These are phyloP conservation scores for Paramuricea clavata DNA, from an alignment of 92 coral and sea anemone genomes.

Conservation along the genomic window DNA sequence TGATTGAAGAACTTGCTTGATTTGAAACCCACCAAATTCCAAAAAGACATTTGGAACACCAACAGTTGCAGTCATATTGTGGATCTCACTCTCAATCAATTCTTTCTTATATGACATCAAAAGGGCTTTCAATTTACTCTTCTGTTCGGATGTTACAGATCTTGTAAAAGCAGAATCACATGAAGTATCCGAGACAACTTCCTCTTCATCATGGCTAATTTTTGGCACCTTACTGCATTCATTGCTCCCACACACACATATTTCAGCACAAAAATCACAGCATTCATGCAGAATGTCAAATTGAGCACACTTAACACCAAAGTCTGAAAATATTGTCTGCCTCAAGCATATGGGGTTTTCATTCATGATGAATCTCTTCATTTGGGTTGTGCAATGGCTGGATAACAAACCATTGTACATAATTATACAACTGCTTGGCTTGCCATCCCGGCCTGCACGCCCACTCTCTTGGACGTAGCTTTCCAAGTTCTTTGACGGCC, in stretches of 20 bases:
- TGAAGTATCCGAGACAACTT: not conserved
- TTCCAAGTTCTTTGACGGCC: conserved; percentile 22
- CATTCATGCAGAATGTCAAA: conserved; percentile 47
- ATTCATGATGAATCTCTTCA: conserved; percentile 16
- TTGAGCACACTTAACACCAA: not conserved
- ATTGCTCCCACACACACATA: conserved; percentile 48
- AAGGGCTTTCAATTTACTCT: conserved; percentile 18
- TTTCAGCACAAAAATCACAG: conserved; percentile 53
- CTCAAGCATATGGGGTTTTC: conserved; percentile 11
- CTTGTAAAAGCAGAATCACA: not conserved
- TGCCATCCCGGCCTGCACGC: conserved; percentile 26
- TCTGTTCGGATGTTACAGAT: conserved; percentile 47
- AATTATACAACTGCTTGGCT: not conserved
- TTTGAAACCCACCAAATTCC: conserved; percentile 58
- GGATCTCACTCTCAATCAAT: conserved; percentile 12
- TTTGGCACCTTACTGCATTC: too few relatives aligned
- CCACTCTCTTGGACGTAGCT: conserved; percentile 11
- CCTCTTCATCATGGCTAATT: too few relatives aligned
- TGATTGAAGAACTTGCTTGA: conserved; percentile 37
- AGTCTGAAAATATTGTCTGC: conserved; percentile 13
- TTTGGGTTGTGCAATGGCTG: conserved; percentile 14
- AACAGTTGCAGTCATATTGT: conserved; percentile 48
- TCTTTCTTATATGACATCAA: conserved; percentile 40
- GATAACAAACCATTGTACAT: conserved; percentile 15
- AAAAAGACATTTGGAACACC: conserved; percentile 65